phyloP scores from a whole-genome alignment of 2,113 vertebrate species.

The Sceloporus undulatus region DNA sequence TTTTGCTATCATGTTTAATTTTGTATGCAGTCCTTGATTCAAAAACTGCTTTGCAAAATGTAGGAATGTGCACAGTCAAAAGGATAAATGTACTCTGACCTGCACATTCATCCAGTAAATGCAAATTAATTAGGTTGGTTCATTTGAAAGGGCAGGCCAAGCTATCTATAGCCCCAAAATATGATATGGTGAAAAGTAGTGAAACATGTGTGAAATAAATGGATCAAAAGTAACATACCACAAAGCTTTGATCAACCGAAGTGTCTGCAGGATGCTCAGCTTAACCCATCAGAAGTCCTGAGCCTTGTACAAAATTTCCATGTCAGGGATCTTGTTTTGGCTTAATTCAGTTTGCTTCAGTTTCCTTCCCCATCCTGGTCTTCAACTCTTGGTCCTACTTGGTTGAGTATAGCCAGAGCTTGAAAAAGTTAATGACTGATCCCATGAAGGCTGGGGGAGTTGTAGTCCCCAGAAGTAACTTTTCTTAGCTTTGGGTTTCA shows the following conservation, averaged over 20 bases:
- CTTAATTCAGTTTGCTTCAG: neutral
- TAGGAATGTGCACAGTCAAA: too few species aligned
- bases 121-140: too few species aligned
- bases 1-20: too few species aligned
- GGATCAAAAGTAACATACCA: neutral
- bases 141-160: neutral
- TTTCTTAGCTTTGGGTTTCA: neutral
- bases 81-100: too few species aligned
- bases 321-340: neutral
- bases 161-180: neutral
- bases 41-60: too few species aligned
- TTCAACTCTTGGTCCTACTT: neutral
- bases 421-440: too few species aligned
- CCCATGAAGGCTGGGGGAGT: too few species aligned
- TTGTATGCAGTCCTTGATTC: too few species aligned
- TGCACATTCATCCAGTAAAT: too few species aligned
- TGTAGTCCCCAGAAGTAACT: too few species aligned
- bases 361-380: neutral
- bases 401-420: neutral
- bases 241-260: neutral
- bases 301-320: neutral
- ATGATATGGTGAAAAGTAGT: neutral
- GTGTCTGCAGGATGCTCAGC: neutral
- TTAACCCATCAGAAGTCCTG: neutral
- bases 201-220: slow-evolving; percentile 5